Evolutionary conservation across 2,797 vertebrate genomes (phyloP).

Genomic region (Mormyrops attenuatus): DNA sequence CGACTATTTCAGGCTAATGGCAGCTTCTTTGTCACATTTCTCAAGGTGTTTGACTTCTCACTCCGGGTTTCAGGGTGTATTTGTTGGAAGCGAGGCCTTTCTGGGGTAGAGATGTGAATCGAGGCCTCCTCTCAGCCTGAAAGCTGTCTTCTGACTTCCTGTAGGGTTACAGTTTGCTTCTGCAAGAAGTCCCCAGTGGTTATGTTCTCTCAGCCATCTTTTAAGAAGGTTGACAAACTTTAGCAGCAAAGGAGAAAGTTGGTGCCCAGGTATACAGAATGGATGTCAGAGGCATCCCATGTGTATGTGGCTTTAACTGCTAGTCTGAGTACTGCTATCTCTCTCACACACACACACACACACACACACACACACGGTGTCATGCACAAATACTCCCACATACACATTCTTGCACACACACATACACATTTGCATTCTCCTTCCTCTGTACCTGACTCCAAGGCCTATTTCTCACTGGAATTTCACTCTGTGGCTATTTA

Average conservation of each 20-base stretch:
- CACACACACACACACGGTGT: not conserved
- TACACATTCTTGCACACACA: not conserved
- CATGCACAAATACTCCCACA: not conserved
- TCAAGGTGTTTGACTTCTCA: not conserved
- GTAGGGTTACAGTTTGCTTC: not conserved
- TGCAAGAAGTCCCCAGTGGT: not conserved
- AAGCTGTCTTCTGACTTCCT: not conserved
- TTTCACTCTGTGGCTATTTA: slow-evolving; percentile 6
- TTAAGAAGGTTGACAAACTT: not conserved
- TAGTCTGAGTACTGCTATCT: not conserved
- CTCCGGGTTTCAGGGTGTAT: not conserved
- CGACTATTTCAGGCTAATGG: not conserved
- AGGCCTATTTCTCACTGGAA: not conserved
- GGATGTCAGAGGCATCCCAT: not conserved
- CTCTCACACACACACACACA: too few species aligned
- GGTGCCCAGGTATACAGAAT: not conserved
- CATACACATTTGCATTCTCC: not conserved
- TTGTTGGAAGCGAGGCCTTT: not conserved
- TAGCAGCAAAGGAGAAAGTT: not conserved
- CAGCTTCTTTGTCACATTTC: not conserved
- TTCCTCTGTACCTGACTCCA: not conserved
- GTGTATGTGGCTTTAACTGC: not conserved
- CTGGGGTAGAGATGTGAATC: not conserved
- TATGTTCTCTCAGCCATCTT: not conserved
- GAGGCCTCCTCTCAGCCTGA: not conserved